Evolutionary conservation across 2,888 invertebrate genomes (phyloP).

Genomic region (Molorchus minor): DNA sequence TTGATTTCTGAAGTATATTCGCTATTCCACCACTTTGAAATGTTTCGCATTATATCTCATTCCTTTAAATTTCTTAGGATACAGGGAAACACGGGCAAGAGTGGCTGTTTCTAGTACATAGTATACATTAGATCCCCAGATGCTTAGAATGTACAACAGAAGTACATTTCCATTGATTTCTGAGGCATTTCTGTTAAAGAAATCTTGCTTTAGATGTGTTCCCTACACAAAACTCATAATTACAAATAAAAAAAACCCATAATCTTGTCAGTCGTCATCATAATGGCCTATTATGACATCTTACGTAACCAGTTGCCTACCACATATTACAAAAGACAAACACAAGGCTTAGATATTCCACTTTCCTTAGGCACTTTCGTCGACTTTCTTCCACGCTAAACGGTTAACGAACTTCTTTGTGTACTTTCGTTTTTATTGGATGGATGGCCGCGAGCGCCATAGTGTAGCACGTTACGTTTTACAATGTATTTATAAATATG

Average conservation of each 20-base stretch:
- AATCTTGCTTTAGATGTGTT: no score
- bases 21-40: no score
- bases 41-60: no score
- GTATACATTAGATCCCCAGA: no score
- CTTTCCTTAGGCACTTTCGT: conserved; percentile 11
- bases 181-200: no score
- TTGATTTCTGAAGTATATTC: no score
- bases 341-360: neutral
- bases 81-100: no score
- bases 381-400: conserved; percentile 8
- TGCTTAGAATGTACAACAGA: no score
- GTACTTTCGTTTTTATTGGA: conserved; percentile 14
- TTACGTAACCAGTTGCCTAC: conserved; percentile 2
- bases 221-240: no score
- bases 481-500: neutral
- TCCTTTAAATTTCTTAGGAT: no score
- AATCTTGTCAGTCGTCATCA: neutral
- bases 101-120: no score
- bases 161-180: no score
- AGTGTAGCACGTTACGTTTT: conserved; percentile 17
- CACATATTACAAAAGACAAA: neutral
- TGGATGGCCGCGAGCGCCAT: neutral
- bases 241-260: neutral
- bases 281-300: neutral
- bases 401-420: conserved; percentile 6